A percentile compares a stretch with the other conserved stretches of the same genome.
Evolutionary conservation across 2,888 invertebrate species (phyloP).

Genomic region (Ametastegia equiseti): DNA sequence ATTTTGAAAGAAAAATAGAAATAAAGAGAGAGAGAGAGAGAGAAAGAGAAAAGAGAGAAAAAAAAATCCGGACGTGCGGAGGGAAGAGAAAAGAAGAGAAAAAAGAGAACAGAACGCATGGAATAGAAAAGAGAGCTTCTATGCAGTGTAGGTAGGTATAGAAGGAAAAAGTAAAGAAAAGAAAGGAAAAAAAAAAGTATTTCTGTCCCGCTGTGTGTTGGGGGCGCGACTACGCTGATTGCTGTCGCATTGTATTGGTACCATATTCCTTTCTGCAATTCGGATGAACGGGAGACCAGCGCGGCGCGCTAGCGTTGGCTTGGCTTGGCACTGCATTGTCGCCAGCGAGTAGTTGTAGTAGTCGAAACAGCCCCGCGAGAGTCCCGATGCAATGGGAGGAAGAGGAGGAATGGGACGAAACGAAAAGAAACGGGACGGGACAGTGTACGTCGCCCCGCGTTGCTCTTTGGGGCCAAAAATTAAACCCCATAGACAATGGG

Average conservation of each 20-base stretch:
- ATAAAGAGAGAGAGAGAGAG: not conserved
- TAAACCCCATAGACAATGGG: constrained; percentile 74
- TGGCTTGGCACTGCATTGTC: constrained; percentile 34
- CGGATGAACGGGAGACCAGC: not conserved
- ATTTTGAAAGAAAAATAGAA: not conserved
- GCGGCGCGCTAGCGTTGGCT: not conserved
- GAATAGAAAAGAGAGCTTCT: no score
- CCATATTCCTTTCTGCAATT: constrained; percentile 28
- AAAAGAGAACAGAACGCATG: no score
- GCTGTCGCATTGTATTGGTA: constrained; percentile 74
- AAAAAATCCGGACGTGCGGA: not conserved
- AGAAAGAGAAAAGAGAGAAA: not conserved
- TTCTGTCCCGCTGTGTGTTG: constrained; percentile 67
- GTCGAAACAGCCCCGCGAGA: not conserved
- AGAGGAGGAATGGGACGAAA: no score
- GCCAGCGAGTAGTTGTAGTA: no score
- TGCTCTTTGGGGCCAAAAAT: constrained; percentile 62
- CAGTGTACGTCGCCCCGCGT: not conserved
- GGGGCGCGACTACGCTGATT: constrained; percentile 74
- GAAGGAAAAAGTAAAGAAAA: not conserved
- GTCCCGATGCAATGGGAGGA: constrained; percentile 16
- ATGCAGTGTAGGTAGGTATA: not conserved
- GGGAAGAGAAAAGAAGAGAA: not conserved
- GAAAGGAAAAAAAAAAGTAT: constrained; percentile 21
- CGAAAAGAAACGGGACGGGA: no score